Evolutionary conservation across 2,888 invertebrate species (phyloP).

Genomic region (Gasteruption jaculator): DNA sequence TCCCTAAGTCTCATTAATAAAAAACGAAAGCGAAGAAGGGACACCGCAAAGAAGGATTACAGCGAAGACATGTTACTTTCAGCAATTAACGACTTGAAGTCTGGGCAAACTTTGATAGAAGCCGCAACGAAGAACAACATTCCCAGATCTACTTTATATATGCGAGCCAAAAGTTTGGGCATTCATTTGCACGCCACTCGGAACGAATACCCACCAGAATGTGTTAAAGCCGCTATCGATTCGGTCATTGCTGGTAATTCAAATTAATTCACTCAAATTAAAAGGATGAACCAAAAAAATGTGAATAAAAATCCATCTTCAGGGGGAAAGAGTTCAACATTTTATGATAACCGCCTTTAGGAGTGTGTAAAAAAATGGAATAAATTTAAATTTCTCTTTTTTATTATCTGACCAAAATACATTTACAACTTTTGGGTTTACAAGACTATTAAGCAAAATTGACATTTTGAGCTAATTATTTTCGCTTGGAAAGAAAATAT

Average conservation of each 20-base stretch:
- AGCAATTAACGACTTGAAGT: slow-evolving; percentile 47
- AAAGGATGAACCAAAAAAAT: background rate
- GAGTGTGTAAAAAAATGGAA: no score
- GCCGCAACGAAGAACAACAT: slow-evolving; percentile 47
- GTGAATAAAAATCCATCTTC: no score
- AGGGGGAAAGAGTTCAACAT: no score
- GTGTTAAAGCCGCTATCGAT: slow-evolving; percentile 48
- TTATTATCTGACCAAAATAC: no score
- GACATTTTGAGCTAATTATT: no score
- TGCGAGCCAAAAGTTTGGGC: slow-evolving; percentile 47
- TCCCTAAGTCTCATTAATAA: no score
- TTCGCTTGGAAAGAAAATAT: no score
- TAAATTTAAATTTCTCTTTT: no score
- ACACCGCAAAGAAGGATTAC: slow-evolving; percentile 39
- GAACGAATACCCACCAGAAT: slow-evolving; percentile 49
- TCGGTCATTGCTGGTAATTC: slow-evolving; percentile 41
- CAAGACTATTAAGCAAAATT: no score
- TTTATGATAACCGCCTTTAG: no score
- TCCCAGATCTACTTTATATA: slow-evolving; percentile 51
- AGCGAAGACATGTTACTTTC: slow-evolving; percentile 45
- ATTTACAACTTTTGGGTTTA: no score
- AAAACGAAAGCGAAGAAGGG: slow-evolving; percentile 36
- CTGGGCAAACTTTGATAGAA: slow-evolving; percentile 47
- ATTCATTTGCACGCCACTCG: slow-evolving; percentile 46
- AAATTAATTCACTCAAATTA: background rate